Evolutionary conservation across 2,797 vertebrate genomes (phyloP).

Genomic region (Crenuchus spilurus): DNA sequence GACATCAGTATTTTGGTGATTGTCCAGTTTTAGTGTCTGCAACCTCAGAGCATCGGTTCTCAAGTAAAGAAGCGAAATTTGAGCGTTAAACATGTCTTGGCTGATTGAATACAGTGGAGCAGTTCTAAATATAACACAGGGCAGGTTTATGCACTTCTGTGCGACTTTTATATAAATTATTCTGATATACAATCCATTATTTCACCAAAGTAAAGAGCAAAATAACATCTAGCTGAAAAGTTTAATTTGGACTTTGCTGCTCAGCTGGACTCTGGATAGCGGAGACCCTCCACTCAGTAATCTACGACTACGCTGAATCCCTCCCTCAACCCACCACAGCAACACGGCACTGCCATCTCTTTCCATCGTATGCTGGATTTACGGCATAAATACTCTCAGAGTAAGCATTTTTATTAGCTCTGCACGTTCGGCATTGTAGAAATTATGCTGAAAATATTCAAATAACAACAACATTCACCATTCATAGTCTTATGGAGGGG

Average conservation of each 20-base stretch:
- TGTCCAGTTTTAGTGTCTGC: too few species aligned
- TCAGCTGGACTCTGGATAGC: neutral
- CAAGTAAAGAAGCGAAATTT: too few species aligned
- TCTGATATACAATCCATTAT: too few species aligned
- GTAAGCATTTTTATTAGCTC: slow-evolving; percentile 27
- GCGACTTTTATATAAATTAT: too few species aligned
- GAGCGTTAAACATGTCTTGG: too few species aligned
- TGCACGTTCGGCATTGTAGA: neutral
- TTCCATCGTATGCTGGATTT: slow-evolving; percentile 19
- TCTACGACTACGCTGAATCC: neutral
- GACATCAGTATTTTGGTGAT: too few species aligned
- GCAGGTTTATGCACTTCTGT: too few species aligned
- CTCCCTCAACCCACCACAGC: slow-evolving; percentile 7
- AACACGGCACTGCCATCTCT: slow-evolving; percentile 10
- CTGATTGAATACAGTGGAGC: too few species aligned
- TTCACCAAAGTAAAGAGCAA: too few species aligned
- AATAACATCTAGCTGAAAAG: too few species aligned
- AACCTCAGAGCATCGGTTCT: too few species aligned
- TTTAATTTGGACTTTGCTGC: neutral
- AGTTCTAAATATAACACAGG: too few species aligned
- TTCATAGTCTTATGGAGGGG: neutral
- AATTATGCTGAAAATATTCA: neutral
- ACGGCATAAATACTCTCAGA: slow-evolving; percentile 35
- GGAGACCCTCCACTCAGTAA: neutral
- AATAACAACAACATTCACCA: neutral